Evolutionary conservation across 2,888 invertebrate genomes (phyloP).

Genomic region (Lepidocyrtinus sp.): DNA sequence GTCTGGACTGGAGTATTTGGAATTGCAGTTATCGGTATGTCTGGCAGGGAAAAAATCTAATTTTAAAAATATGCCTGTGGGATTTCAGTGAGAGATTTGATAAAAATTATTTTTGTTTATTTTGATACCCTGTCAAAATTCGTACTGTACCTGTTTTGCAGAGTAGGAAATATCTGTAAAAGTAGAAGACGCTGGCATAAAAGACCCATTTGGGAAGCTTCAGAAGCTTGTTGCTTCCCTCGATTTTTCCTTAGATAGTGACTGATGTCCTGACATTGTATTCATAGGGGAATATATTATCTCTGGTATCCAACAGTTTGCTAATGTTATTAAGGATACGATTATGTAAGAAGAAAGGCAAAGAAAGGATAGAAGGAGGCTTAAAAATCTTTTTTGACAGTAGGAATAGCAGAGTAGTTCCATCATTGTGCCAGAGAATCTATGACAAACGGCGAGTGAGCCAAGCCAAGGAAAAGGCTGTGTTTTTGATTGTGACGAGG

Average conservation of each 20-base stretch:
- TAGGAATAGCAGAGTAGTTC: constrained; percentile 1
- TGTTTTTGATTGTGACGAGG: background rate
- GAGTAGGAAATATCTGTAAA: no score
- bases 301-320: constrained; percentile 2
- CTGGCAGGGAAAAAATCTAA: no score
- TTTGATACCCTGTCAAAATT: no score
- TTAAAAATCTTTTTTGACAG: constrained; percentile 14
- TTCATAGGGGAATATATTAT: constrained; percentile 18
- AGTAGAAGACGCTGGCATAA: no score
- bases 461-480: background rate
- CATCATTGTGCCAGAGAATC: background rate
- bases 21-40: no score
- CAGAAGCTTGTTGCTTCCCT: constrained; percentile 6
- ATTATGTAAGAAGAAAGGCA: constrained; percentile 1
- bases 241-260: background rate
- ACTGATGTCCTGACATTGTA: no score
- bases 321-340: constrained; percentile 4
- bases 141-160: no score
- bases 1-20: no score
- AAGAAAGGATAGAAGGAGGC: background rate
- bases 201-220: no score
- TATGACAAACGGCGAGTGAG: background rate
- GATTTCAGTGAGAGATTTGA: no score
- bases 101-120: no score
- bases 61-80: no score